Percentiles rank a stretch among this genome's conserved stretches.
Evolutionary conservation across 2,888 invertebrate species (phyloP).

Genomic region (Diadegma fenestrale): DNA sequence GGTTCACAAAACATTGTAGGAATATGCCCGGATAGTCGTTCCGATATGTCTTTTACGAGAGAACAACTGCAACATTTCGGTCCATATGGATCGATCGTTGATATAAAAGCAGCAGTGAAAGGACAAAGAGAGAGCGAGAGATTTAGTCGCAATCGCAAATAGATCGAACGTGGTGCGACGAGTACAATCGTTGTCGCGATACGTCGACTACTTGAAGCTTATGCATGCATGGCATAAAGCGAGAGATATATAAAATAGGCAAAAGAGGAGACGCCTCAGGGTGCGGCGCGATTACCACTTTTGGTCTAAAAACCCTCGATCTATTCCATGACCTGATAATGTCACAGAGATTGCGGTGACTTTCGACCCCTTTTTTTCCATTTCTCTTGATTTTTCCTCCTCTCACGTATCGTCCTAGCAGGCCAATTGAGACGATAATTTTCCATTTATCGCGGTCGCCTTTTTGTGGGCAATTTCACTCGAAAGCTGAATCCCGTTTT

Average conservation of each 20-base stretch:
- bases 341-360: constrained; percentile 36
- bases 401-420: background rate
- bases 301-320: constrained; percentile 49
- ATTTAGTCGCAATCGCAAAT: constrained; percentile 47
- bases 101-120: constrained; percentile 7
- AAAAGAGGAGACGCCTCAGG: constrained; percentile 26
- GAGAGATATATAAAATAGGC: background rate
- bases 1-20: constrained; percentile 32
- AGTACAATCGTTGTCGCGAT: constrained; percentile 40
- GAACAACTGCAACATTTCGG: constrained; percentile 52
- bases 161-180: constrained; percentile 37
- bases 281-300: constrained; percentile 55
- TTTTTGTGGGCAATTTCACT: background rate
- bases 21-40: background rate
- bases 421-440: background rate
- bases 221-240: background rate
- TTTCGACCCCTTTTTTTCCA: constrained; percentile 13
- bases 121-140: background rate
- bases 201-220: constrained; percentile 32
- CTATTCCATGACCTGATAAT: constrained; percentile 37
- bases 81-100: constrained; percentile 41
- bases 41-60: constrained; percentile 5
- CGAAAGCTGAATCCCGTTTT: background rate
- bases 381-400: background rate
- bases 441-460: background rate